phyloP scores from a whole-genome alignment of 2,113 vertebrate species.

The Ascaphus truei region DNA sequence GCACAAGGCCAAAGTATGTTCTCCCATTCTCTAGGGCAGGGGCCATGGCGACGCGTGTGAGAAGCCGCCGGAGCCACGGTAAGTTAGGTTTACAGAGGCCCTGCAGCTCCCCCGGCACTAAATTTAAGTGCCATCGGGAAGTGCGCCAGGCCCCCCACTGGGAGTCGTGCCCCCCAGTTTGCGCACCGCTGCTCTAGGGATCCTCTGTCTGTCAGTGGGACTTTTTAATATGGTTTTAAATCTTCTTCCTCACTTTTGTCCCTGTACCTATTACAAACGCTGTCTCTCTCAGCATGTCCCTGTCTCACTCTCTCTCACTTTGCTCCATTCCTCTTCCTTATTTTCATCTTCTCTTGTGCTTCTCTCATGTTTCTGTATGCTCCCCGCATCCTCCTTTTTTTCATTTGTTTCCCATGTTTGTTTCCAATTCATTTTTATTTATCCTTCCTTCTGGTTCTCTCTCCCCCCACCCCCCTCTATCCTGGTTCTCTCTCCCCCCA shows the following conservation, averaged over 20 bases:
- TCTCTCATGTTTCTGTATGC: background rate
- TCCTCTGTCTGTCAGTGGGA: background rate
- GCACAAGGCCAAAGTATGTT: background rate
- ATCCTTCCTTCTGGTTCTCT: too few relatives aligned
- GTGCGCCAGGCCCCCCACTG: too few relatives aligned
- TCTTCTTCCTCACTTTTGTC: background rate
- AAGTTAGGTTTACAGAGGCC: too few relatives aligned
- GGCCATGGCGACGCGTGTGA: too few relatives aligned
- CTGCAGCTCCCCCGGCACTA: too few relatives aligned
- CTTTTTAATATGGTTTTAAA: constrained; percentile 19
- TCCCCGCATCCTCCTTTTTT: background rate
- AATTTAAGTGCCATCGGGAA: too few relatives aligned
- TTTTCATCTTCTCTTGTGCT: background rate
- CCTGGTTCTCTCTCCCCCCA: background rate
- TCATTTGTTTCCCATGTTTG: too few relatives aligned
- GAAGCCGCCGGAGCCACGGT: too few relatives aligned
- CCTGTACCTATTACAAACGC: background rate
- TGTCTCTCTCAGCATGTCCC: background rate
- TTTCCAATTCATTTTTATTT: too few relatives aligned
- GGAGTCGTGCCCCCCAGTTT: too few relatives aligned
- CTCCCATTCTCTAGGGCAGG: constrained; percentile 25
- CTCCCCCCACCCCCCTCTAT: too few relatives aligned
- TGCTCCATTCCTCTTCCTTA: background rate
- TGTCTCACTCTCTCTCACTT: background rate
- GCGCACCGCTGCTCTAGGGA: constrained; percentile 10